A percentile compares a stretch with the other conserved stretches of the same genome.
Evolutionary conservation across 2,888 invertebrate species (phyloP).

Genomic region (Temnothorax unifasciatus): DNA sequence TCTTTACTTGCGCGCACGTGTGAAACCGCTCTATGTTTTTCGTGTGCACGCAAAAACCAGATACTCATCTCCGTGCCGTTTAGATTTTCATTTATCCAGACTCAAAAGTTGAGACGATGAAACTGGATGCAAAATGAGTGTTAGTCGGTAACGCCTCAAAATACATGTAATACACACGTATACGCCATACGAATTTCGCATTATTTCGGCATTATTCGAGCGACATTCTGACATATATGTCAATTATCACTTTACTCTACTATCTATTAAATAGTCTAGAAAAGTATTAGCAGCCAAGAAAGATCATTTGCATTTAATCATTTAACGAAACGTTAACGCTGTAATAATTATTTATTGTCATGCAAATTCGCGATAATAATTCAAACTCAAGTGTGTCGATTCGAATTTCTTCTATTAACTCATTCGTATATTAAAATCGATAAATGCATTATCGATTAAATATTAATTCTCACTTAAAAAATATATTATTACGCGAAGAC

Average conservation of each 20-base stretch:
- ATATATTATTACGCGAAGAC: neutral
- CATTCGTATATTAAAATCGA: neutral
- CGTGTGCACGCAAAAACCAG: neutral
- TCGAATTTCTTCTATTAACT: neutral
- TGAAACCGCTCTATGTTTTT: neutral
- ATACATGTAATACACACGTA: neutral
- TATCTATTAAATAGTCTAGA: conserved; percentile 25
- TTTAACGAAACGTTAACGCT: conserved; percentile 29
- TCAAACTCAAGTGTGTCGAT: neutral
- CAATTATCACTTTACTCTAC: conserved; percentile 35
- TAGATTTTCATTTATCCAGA: neutral
- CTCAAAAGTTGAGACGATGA: neutral
- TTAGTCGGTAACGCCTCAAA: conserved; percentile 5
- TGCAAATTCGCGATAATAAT: conserved; percentile 53
- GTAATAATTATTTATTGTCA: conserved; percentile 62
- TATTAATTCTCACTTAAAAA: neutral
- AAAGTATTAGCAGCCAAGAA: conserved; percentile 46
- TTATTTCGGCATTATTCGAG: conserved; percentile 18
- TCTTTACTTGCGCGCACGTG: conserved; percentile 6
- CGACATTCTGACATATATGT: conserved; percentile 43
- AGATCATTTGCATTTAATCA: conserved; percentile 19
- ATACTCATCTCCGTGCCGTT: neutral
- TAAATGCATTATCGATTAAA: neutral
- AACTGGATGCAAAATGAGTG: conserved; percentile 12
- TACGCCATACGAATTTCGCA: neutral